A percentile compares a stretch with the other conserved stretches of the same genome.
Evolutionary conservation across 2,113 vertebrate genomes (phyloP).

Genomic region (Neofelis nebulosa): DNA sequence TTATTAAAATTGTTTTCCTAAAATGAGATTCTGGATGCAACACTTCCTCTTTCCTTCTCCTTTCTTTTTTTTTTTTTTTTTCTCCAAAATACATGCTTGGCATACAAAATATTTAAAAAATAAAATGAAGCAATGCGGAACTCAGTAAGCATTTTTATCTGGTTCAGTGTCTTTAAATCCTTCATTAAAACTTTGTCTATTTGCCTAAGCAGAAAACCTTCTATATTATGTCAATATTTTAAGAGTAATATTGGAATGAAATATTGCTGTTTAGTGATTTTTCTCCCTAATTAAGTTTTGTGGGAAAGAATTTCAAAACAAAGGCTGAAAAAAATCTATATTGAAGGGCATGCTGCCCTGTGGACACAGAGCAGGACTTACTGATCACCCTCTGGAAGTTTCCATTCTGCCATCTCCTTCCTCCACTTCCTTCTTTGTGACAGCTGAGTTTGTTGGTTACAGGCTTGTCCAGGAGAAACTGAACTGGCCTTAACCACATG

Average conservation of each 20-base stretch:
- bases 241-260: slow-evolving; percentile 12
- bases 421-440: background rate
- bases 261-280: slow-evolving; percentile 27
- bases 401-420: background rate
- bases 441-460: background rate
- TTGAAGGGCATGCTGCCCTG: background rate
- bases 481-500: background rate
- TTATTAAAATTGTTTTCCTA: slow-evolving; percentile 29
- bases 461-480: background rate
- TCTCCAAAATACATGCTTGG: background rate
- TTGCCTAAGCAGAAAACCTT: background rate
- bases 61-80: background rate
- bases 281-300: slow-evolving; percentile 15
- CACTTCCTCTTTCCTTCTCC: background rate
- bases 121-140: background rate
- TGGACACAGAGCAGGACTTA: background rate
- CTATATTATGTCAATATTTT: slow-evolving; percentile 44
- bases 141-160: background rate
- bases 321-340: background rate
- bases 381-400: background rate
- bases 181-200: slow-evolving; percentile 42
- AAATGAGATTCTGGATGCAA: background rate
- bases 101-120: slow-evolving; percentile 44
- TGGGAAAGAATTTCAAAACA: slow-evolving; percentile 4
- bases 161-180: background rate